Conservation (phyloP, 2,888 invertebrate species). For the Ophion ellenae region DNA sequence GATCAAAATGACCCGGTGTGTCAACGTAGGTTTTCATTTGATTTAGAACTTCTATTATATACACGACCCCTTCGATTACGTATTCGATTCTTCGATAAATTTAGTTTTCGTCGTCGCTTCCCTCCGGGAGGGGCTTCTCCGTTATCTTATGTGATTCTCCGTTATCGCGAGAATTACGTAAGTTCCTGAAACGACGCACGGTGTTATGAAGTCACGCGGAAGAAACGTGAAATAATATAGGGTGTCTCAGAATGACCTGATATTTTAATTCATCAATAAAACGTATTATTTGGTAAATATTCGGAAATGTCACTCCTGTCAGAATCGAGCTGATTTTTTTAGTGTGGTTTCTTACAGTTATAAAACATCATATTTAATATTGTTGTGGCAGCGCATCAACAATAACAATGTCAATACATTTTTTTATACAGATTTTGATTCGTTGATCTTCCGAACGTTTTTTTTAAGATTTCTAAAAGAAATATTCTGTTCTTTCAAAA, state of each 20-base stretch:
- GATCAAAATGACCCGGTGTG: not conserved
- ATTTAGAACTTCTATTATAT: not conserved
- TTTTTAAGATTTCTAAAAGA: too few species aligned
- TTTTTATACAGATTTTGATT: too few species aligned
- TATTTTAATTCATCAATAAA: too few species aligned
- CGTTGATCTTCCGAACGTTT: too few species aligned
- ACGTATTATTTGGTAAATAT: too few species aligned
- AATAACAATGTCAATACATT: too few species aligned
- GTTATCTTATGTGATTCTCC: not conserved
- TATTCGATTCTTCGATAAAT: not conserved
- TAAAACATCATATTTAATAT: too few species aligned
- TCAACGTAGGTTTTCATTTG: not conserved
- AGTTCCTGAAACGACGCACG: not conserved
- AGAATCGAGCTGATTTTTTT: too few species aligned
- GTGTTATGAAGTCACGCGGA: conserved; percentile 1
- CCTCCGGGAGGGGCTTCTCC: not conserved
- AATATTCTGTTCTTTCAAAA: not conserved
- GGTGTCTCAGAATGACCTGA: too few species aligned
- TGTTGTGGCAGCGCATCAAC: too few species aligned
- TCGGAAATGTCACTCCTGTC: too few species aligned
- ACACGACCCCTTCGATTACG: not conserved
- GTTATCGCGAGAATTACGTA: conserved; percentile 7
- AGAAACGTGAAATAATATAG: conserved; percentile 8
- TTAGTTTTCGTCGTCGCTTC: not conserved
- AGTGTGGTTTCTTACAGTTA: too few species aligned